A percentile compares a stretch with the other conserved stretches of the same genome.
phyloP scores from a whole-genome alignment of 1,140 invertebrate species.

The Elymnias hypermnestra region DNA sequence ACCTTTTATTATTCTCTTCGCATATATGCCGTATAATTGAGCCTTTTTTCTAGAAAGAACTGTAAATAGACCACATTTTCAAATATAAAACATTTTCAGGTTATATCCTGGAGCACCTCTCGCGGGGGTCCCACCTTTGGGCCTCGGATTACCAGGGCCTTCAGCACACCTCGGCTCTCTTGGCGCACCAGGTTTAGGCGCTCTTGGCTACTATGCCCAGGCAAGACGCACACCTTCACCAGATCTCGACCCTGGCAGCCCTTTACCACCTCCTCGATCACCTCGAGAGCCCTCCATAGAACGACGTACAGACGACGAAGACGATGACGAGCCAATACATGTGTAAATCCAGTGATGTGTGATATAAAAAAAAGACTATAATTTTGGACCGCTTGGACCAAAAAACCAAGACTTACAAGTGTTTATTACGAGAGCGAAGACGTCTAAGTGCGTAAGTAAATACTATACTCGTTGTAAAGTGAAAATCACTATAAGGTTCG shows the following conservation, averaged over 20 bases:
- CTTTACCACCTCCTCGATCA: constrained; percentile 75
- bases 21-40: neutral
- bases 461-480: constrained; percentile 22
- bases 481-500: constrained; percentile 11
- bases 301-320: constrained; percentile 58
- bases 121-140: constrained; percentile 59
- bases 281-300: constrained; percentile 57
- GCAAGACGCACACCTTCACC: constrained; percentile 71
- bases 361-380: constrained; percentile 16
- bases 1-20: no score
- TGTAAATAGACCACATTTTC: no score
- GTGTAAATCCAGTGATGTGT: constrained; percentile 46
- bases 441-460: constrained; percentile 30
- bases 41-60: neutral
- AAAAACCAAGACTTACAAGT: constrained; percentile 29
- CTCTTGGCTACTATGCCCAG: constrained; percentile 80
- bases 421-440: constrained; percentile 25
- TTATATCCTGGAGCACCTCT: constrained; percentile 64
- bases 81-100: constrained; percentile 27
- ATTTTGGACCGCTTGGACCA: constrained; percentile 15
- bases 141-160: constrained; percentile 79
- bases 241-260: constrained; percentile 79
- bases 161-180: constrained; percentile 76
- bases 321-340: constrained; percentile 67
- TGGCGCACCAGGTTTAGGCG: constrained; percentile 76